phyloP scores from a whole-genome alignment of 2,888 invertebrate species.

The Phyto melanocephala region DNA sequence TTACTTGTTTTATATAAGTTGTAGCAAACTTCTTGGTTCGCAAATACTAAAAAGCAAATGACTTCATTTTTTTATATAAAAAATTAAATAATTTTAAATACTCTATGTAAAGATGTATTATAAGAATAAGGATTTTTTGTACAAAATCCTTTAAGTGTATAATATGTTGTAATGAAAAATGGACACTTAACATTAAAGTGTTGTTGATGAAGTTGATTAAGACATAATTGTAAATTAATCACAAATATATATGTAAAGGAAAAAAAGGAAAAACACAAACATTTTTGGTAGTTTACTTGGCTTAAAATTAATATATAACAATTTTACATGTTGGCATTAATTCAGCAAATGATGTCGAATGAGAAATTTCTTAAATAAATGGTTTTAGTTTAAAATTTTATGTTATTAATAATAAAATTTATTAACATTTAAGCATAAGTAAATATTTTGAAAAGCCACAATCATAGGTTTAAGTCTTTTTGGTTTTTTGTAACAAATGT shows the following conservation, averaged over 20 bases:
- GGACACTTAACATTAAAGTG: neutral
- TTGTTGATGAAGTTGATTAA: neutral
- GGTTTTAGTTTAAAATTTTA: neutral
- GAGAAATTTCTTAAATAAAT: neutral
- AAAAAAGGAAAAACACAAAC: neutral
- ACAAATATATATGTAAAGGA: too few relatives aligned
- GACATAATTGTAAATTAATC: neutral
- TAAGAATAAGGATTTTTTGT: neutral
- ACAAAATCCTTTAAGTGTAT: neutral
- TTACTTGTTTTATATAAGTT: too few relatives aligned
- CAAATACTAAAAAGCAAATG: too few relatives aligned
- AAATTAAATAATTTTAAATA: slow-evolving; percentile 4
- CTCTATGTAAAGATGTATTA: neutral
- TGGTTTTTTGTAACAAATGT: slow-evolving; percentile 8
- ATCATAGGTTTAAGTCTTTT: neutral
- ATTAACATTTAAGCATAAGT: too few relatives aligned
- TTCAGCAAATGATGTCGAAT: too few relatives aligned
- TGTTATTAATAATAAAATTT: neutral
- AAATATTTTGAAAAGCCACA: neutral
- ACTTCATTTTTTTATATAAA: neutral
- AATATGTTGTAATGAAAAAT: neutral
- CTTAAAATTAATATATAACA: slow-evolving; percentile 2
- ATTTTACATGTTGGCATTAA: slow-evolving; percentile 2
- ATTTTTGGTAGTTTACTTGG: neutral
- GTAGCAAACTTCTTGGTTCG: too few relatives aligned